A percentile compares a stretch with the other conserved stretches of the same genome.
Conservation (phyloP, 2,113 vertebrate species). For the Phalacrocorax carbo region DNA sequence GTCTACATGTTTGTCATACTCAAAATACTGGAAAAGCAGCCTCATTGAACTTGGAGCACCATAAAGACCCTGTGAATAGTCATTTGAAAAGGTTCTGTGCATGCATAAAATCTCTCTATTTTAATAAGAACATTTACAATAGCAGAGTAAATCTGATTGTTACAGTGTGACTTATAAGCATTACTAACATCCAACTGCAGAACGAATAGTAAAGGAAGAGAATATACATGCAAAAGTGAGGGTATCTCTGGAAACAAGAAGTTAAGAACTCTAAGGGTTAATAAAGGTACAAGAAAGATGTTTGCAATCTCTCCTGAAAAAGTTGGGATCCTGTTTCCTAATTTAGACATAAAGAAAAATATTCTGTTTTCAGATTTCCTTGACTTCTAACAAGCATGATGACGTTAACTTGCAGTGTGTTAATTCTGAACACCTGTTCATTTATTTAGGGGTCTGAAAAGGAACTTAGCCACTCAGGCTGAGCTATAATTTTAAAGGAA, state of each 20-base stretch:
- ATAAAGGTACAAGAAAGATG: neutral
- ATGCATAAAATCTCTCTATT: neutral
- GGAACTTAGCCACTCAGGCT: neutral
- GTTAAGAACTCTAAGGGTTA: neutral
- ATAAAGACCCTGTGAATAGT: neutral
- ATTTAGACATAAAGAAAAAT: neutral
- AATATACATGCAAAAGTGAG: neutral
- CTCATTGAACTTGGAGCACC: neutral
- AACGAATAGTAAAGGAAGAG: neutral
- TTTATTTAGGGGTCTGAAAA: neutral
- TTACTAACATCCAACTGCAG: neutral
- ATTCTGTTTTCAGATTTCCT: neutral
- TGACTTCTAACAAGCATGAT: neutral
- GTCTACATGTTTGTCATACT: neutral
- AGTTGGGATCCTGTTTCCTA: neutral
- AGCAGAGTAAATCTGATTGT: neutral
- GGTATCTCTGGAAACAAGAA: neutral
- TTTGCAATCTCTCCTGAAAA: neutral
- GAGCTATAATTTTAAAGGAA: neutral
- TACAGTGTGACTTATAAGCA: neutral
- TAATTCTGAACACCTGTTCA: neutral
- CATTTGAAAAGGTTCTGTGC: neutral
- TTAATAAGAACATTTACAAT: neutral
- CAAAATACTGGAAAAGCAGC: neutral
- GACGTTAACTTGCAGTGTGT: neutral